Base-by-base conservation (phyloP, 2,888 invertebrate genomes). In the Cistogaster globosa region DNA sequence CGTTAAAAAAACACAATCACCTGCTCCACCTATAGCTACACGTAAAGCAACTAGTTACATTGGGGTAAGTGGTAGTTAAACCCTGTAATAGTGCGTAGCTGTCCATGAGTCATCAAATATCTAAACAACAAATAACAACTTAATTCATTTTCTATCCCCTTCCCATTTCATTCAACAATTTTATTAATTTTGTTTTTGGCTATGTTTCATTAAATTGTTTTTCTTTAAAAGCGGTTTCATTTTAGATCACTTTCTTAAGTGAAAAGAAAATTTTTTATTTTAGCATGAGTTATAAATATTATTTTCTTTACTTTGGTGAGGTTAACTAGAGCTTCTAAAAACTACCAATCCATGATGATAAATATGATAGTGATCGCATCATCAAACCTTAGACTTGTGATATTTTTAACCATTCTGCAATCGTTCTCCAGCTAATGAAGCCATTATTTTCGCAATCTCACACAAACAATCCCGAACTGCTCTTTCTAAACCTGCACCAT, bases 31-130 rank as follows among this genome's bases (percentile, higher is more conserved):
- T 83, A 93, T 88, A 88, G 90, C 93, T 87, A 95, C 95, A 91
- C 92, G 94, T 88, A 94, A 94, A 90, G 94, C 94, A 76, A 95
- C 94, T 87, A 94, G 95, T 75, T 95, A 94, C 89, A 94, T 95
- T 89, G 94, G 94, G 92, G 95, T 94, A 91, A 89, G 91, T 85
- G 85, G 85, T 85, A 85, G 85, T 85, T 71, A 65, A 71, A 79
- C 82, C 85, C 82, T 75, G 26, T 87, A 86, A 87, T 86, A 87
- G 87, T 87, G 87, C 87, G 84, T 85, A 78, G 55, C 48, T 32
- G 18, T 16, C 42, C 57, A 58, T 53, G 26, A 8, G 16, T 58
- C 76, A 63, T 75, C 55, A 48, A 57, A 63, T 65, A 38, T 18
- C 5, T 55, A 65, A 67, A 76, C 20, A 63, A 53, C 12, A 78